Evolutionary conservation across 64 coral and sea anemone species (phyloP), one percentile per base, ranked within the genome.

Genomic region (Actinia tenebrosa): DNA sequence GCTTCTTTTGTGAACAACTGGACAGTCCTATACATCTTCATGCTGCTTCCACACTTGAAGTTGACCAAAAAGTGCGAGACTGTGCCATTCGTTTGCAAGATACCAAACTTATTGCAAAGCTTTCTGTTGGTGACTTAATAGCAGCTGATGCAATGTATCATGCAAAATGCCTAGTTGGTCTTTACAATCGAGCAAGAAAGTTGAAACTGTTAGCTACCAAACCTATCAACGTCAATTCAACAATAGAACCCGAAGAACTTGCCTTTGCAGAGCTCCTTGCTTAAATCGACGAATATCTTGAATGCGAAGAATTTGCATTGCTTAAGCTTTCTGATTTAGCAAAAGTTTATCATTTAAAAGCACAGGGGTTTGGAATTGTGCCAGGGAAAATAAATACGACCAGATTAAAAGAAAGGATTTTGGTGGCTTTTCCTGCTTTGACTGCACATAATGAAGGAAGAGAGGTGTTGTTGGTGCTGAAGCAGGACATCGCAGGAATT

Each of bases 191-290:
- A 64, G 83, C 84, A 79, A 83, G 75, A 19, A 66, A n/a, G 27
- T 10, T 83, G 23, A 94, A 78, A 64, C 77, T 75, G 60, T 60
- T 58, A 18, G 27, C 69, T 85, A 56, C 81, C 42, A 84, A 64
- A 87, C 46, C 71, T 37, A 88, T 13, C 56, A 62, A 60, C 11
- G 27, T 45, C 47, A 79, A 82, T 26, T 79, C 86, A 88, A 44
- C 54, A 55, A 30, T 86, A 10, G 72, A 89, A 37, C 87, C 86
- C 6, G 62, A 84, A 4, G 87, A 93, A 85, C 83, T 89, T 80
- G 91, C 87, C 11, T 93, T 93, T 93, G 91, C 75, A 55, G 77
- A 93, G 53, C 22, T 93, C n/a, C 86, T 89, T 87, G 60, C 87
- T 22, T 87, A 89, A 56, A 93, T 89, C 13, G 92, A 93, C 80